phyloP scores from a whole-genome alignment of 1,140 invertebrate genomes.

The Ostrea edulis region DNA sequence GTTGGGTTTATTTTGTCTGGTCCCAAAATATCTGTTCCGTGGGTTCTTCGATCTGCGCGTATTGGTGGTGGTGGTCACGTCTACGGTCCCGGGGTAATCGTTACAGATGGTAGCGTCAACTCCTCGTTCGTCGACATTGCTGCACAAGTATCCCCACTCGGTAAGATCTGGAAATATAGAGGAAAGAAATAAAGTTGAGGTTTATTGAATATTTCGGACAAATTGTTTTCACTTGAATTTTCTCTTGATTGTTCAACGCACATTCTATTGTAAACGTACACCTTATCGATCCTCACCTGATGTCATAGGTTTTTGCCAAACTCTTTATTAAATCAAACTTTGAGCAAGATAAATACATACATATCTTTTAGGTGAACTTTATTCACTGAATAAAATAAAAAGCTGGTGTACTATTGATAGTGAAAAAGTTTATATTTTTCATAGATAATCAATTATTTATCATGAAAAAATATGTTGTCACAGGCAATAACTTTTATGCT shows the following conservation, averaged over 20 bases:
- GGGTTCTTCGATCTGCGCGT: background rate
- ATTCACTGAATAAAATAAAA: background rate
- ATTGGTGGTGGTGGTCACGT: background rate
- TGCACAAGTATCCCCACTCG: background rate
- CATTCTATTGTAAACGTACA: background rate
- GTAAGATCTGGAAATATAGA: background rate
- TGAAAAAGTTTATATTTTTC: background rate
- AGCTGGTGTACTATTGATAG: background rate
- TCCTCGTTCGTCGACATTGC: background rate
- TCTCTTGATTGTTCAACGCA: background rate
- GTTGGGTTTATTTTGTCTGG: background rate
- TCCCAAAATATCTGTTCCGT: background rate
- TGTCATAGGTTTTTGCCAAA: no score
- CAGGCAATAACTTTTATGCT: no score
- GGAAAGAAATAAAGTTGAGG: background rate
- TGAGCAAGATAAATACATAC: background rate
- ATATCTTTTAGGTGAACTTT: background rate
- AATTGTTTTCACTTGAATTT: background rate
- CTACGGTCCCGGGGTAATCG: background rate
- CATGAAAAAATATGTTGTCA: no score
- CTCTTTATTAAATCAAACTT: no score
- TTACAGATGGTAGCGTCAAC: background rate
- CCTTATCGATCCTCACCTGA: background rate
- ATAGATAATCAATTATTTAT: no score
- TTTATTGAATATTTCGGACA: background rate